Evolutionary conservation across 1,140 invertebrate species (phyloP).

Genomic region (Drosophila kikkawai): DNA sequence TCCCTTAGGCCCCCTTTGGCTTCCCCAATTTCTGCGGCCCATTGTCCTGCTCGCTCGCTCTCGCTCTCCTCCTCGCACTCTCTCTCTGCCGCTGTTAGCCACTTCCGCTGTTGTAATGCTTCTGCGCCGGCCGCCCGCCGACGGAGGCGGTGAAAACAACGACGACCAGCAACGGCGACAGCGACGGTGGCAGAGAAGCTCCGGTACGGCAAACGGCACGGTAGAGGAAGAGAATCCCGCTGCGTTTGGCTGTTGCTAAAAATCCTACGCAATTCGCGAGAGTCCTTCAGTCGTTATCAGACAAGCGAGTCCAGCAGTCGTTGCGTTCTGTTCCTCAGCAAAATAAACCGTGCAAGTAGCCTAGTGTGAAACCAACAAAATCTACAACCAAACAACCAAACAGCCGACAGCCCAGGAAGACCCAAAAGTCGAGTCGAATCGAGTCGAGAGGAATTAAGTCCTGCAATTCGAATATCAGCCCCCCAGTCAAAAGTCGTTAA

Average conservation of each 20-base stretch:
- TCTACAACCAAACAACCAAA: slow-evolving; percentile 35
- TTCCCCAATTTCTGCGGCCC: neutral
- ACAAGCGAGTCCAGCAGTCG: slow-evolving; percentile 85
- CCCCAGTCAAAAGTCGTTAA: slow-evolving; percentile 1
- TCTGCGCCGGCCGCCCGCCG: slow-evolving; percentile 61
- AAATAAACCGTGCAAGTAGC: slow-evolving; percentile 78
- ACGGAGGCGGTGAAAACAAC: slow-evolving; percentile 23
- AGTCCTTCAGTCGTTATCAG: slow-evolving; percentile 85
- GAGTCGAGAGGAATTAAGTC: slow-evolving; percentile 13
- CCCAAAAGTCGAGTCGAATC: slow-evolving; percentile 36
- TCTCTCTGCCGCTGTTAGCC: slow-evolving; percentile 46
- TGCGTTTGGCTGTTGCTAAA: slow-evolving; percentile 75
- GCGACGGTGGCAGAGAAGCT: slow-evolving; percentile 43
- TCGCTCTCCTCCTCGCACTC: slow-evolving; percentile 14
- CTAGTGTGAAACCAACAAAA: slow-evolving; percentile 78
- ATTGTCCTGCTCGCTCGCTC: slow-evolving; percentile 27
- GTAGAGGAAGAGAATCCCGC: slow-evolving; percentile 32
- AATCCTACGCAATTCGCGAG: slow-evolving; percentile 81
- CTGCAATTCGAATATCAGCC: slow-evolving; percentile 17
- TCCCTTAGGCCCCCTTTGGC: neutral
- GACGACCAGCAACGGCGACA: slow-evolving; percentile 20
- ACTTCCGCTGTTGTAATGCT: slow-evolving; percentile 81
- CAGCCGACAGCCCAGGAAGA: slow-evolving; percentile 43
- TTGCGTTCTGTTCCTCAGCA: slow-evolving; percentile 84
- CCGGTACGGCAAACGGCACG: slow-evolving; percentile 12